These are phyloP conservation scores for Drosophila sordidula DNA, from an alignment of 2,888 invertebrate species.

Conservation along the genomic window DNA sequence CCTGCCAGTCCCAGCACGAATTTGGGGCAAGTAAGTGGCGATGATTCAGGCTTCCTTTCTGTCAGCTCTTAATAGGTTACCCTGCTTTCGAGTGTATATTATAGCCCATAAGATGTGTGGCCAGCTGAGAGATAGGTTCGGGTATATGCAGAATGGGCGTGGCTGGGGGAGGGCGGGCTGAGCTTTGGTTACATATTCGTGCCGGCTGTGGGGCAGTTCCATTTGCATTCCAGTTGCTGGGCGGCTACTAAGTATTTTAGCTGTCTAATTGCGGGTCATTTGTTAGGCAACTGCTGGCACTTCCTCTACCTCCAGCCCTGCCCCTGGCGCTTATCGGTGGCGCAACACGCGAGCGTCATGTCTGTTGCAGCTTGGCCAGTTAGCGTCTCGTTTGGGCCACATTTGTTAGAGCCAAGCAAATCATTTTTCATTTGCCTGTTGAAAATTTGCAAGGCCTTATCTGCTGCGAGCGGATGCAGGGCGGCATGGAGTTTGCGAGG, in stretches of 20 bases:
- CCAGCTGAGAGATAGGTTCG: too few species aligned
- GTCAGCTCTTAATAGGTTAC: too few species aligned
- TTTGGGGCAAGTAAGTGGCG: too few species aligned
- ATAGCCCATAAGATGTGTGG: too few species aligned
- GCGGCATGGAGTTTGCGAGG: background rate
- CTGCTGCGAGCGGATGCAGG: conserved; percentile 15
- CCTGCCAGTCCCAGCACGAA: too few species aligned
- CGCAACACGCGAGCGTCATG: conserved; percentile 33
- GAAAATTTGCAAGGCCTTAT: conserved; percentile 64
- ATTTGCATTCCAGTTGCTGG: conserved; percentile 36
- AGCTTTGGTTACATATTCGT: conserved; percentile 25
- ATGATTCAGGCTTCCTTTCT: too few species aligned
- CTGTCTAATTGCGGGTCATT: conserved; percentile 73
- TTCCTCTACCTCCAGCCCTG: background rate
- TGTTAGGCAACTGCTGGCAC: conserved; percentile 52
- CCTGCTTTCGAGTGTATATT: too few species aligned
- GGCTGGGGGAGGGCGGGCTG: background rate
- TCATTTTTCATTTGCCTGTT: conserved; percentile 77
- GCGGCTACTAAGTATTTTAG: conserved; percentile 42
- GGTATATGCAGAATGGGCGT: background rate
- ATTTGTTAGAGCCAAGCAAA: conserved; percentile 58
- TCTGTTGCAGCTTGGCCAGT: conserved; percentile 26
- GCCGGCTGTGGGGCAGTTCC: conserved; percentile 16
- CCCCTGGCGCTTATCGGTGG: conserved; percentile 31
- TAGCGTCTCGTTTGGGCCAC: conserved; percentile 29